Evolutionary conservation across 2,888 invertebrate genomes (phyloP).

Genomic region (Nephrotoma appendiculata): DNA sequence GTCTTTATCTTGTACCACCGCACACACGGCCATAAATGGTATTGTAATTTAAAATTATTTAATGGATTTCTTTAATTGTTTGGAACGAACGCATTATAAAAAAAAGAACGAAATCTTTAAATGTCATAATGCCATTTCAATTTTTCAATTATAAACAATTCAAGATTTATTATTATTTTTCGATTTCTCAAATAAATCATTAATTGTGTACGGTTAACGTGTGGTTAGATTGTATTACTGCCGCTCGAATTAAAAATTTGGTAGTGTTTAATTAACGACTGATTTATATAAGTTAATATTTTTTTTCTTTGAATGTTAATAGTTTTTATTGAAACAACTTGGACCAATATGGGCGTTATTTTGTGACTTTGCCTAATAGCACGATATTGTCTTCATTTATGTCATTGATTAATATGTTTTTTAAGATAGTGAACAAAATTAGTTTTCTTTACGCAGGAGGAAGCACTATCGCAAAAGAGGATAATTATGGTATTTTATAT

Average conservation of each 20-base stretch:
- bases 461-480: too few species aligned
- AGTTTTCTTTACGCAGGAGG: too few species aligned
- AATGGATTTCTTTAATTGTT: background rate
- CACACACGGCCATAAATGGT: background rate
- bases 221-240: background rate
- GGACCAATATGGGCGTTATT: too few species aligned
- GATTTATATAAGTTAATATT: background rate
- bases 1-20: background rate
- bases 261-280: background rate
- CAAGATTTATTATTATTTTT: background rate
- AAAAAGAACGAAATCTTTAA: background rate
- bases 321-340: too few species aligned
- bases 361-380: too few species aligned
- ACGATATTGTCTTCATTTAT: too few species aligned
- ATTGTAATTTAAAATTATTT: background rate
- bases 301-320: background rate
- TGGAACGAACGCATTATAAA: background rate
- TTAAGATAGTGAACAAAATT: too few species aligned
- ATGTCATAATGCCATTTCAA: background rate
- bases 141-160: background rate
- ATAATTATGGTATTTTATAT: too few species aligned
- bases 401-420: too few species aligned
- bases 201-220: background rate
- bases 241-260: background rate
- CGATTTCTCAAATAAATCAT: background rate